Base-by-base conservation (phyloP, 2,888 invertebrate species). In the Sylvicola fuscatus region DNA sequence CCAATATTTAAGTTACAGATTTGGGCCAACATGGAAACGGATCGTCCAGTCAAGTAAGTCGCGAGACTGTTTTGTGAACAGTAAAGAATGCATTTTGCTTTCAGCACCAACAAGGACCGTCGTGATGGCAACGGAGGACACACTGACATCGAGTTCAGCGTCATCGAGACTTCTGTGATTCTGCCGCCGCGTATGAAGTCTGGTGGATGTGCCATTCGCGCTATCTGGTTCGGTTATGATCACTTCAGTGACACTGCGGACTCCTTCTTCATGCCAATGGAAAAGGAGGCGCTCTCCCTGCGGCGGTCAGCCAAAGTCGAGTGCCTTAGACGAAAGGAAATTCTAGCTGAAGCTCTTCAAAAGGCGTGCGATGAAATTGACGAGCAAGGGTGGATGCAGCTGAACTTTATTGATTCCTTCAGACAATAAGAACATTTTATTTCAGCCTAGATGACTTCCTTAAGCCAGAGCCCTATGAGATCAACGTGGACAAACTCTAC, bases 221-320 rank as follows among this genome's bases (percentile, higher is more conserved):
- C 56, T 2, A 51, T 66, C 40, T 66, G 66, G 54, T 43, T 64
- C 3, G 61, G 54, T 39, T 68, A 64, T 43, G 66, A 68, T 44
- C 67, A 68, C 44, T 54, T 64, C 30, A 67, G 65, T 42, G 65
- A 67, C 43, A 54, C 57, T 21, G 59, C 62, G 41, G 45, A 44
- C 12, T 58, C 53, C 39, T 57, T 45, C 37, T 41, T 43, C 30
- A 41, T 54, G 3, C 50, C 47, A 11, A 47, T 45, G 15, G 26
- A 35, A 27, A 17, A 31, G 14, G 13, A 33, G 17, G 12, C 27
- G 8, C 16, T 26, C 3, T 35, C 42, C 47, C 3, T 45, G 46
- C 14, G 47, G 46, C 1, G 43, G 45, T 5, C 45, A 32, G 2
- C 31, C 27, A 35, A 38, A 27, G 17, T 29, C 4, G 59, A 59